Evolutionary conservation across 2,888 invertebrate genomes (phyloP), one percentile per base, ranked within the genome.

Genomic region (Pristionchus maxplancki): DNA sequence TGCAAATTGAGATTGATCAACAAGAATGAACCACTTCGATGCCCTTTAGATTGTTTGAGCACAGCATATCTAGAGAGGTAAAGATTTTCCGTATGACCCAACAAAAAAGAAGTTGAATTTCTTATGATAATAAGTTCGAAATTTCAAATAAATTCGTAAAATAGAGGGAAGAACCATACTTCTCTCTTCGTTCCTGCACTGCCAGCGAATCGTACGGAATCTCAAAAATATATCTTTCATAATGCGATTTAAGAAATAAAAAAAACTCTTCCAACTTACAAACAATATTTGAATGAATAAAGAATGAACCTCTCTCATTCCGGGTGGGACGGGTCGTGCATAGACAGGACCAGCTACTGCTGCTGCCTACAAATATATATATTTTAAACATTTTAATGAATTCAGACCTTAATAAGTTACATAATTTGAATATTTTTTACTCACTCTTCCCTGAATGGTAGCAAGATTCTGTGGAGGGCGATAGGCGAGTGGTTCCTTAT

Each of bases 171-270:
- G 1, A 8, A 44, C 6, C n/a, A 9, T 28, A 78, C 78, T 17
- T 78, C 13, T 48, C 78, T 15, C 78, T 78, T 48, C 78, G 40
- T 15, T 78, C 78, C 78, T 78, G 78, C 48, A 78, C 78, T 15
- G 78, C 40, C n/a, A 78, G 28, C 1, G 78, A 48, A n/a, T 40
- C 28, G 44, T 9, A 74, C 11, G 74, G 40, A 40, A 40, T 20
- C 74, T 74, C 5, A 6, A 37, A 71, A 71, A 24, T 1, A 34
- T 31, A 28, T 6, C 31, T 15, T 5, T 67, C 34, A 62, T 62
- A 9, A 50, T 50, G 11, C 11, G 50, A 50, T 50, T 6, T 6
- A 50, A 2, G 17, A 9, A 50, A 15, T 50, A 1, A 15, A 50
- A 20, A 15, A 50, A 15, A 50, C 8, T 50, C 50, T 24, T 11